Base-by-base conservation (phyloP, 2,888 invertebrate species). In the Choreutis nemorana region DNA sequence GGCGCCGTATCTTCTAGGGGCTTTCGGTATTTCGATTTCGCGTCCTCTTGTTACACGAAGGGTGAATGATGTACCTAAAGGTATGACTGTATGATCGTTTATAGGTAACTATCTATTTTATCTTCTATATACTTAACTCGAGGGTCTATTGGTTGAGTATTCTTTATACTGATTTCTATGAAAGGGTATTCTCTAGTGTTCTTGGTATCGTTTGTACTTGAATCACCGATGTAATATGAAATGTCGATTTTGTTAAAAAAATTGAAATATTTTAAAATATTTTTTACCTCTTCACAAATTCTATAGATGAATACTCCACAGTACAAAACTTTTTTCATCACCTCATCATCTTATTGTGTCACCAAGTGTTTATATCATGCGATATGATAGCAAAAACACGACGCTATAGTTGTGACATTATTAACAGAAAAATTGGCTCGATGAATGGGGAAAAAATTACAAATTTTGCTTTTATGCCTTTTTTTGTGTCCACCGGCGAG, bases 1-100 rank as follows among this genome's bases (percentile, higher is more conserved):
- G 73, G 71, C 70, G 71, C 72, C 72, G 68, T 72, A 71, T 73
- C 72, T 72, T 71, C 71, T 67, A 58, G 65, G 68, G 70, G 60
- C 52, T 55, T 56, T 53, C 59, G 58, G 66, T 62, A 66, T 70
- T 71, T 70, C 70, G 70, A 72, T 70, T 70, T 72, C 63, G 61
- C 60, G 55, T 59, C 56, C 70, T 67, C 68, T 68, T 56, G 67
- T 68, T 68, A 70, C 55, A 51, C 48, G 47, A 61, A 58, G 64
- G 59, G 55, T 52, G 48, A 53, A 50, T 37, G 40, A 33, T 58
- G 55, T 52, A 50, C 45, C 36, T 48, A 44, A 42, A 45, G n/a
- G n/a, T n/a, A n/a, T n/a, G n/a, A n/a, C n/a, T n/a, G n/a, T n/a
- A n/a, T n/a, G n/a, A n/a, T n/a, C n/a, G n/a, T n/a, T n/a, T n/a